phyloP scores from a whole-genome alignment of 2,113 vertebrate species.

The Catharus minimus region DNA sequence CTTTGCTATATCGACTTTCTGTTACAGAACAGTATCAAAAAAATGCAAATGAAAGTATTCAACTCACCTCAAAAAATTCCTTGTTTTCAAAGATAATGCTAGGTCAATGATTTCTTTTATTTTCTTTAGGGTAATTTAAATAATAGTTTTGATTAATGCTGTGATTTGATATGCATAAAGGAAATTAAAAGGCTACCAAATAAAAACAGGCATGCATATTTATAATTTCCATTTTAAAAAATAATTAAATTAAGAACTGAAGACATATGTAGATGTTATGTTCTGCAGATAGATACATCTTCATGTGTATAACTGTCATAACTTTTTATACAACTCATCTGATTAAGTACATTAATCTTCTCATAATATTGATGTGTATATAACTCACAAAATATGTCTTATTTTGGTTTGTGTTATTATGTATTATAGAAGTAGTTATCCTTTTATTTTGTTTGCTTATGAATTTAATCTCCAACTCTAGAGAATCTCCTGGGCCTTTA shows the following conservation, averaged over 20 bases:
- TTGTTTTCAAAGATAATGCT: neutral
- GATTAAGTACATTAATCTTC: neutral
- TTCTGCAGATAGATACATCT: neutral
- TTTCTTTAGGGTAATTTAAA: neutral
- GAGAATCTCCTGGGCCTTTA: neutral
- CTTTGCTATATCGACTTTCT: neutral
- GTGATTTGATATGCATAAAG: neutral
- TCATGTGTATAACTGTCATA: neutral
- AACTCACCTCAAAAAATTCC: fast-evolving
- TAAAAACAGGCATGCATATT: neutral
- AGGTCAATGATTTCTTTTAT: neutral
- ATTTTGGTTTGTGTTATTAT: neutral
- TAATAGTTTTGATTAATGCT: neutral
- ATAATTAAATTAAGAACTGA: neutral
- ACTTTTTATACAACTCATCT: neutral
- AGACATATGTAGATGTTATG: neutral
- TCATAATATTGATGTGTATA: fast-evolving
- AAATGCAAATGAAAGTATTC: neutral
- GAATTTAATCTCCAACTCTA: neutral
- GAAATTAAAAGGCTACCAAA: neutral
- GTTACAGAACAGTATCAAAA: neutral
- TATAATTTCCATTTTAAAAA: neutral
- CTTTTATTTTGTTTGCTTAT: neutral
- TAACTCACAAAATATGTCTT: neutral
- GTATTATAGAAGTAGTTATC: neutral